Evolutionary conservation across 1,140 invertebrate species (phyloP).

Genomic region (Nylanderia fulva): DNA sequence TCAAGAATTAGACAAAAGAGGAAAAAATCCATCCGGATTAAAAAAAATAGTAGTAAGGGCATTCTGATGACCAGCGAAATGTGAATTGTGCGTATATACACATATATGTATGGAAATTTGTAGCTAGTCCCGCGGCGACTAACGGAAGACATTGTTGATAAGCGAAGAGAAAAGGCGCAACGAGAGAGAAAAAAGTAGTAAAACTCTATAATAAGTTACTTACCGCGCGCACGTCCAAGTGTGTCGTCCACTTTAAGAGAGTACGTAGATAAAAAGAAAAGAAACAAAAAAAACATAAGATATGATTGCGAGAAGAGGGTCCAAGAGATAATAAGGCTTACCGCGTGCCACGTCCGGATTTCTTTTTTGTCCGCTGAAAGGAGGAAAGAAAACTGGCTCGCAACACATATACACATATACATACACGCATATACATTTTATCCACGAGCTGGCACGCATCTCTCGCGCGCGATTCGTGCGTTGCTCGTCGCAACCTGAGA

Average conservation of each 20-base stretch:
- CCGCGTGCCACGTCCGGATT: constrained; percentile 65
- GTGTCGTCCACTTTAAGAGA: constrained; percentile 78
- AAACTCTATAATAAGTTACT: constrained; percentile 73
- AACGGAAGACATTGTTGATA: constrained; percentile 38
- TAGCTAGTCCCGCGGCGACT: constrained; percentile 64
- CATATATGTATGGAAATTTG: constrained; percentile 51
- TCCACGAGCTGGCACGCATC: constrained; percentile 63
- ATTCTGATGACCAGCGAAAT: constrained; percentile 51
- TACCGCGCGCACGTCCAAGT: constrained; percentile 78
- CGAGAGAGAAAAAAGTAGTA: constrained; percentile 63
- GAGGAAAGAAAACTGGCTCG: constrained; percentile 53
- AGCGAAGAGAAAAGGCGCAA: constrained; percentile 48
- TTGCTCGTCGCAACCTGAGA: constrained; percentile 49
- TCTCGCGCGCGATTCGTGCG: constrained; percentile 31
- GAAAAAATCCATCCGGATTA: constrained; percentile 35
- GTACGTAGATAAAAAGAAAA: constrained; percentile 64
- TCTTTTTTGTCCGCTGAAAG: constrained; percentile 60
- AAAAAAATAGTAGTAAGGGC: constrained; percentile 30
- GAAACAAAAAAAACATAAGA: constrained; percentile 55
- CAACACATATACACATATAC: constrained; percentile 8
- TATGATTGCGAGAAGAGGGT: constrained; percentile 74
- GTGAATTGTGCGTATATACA: background rate
- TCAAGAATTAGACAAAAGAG: constrained; percentile 9
- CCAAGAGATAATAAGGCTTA: constrained; percentile 72
- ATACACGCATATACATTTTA: constrained; percentile 46